Evolutionary conservation across 2,888 invertebrate genomes (phyloP), one percentile per base, ranked within the genome.

Genomic region (Zhuqinia jingwanae): DNA sequence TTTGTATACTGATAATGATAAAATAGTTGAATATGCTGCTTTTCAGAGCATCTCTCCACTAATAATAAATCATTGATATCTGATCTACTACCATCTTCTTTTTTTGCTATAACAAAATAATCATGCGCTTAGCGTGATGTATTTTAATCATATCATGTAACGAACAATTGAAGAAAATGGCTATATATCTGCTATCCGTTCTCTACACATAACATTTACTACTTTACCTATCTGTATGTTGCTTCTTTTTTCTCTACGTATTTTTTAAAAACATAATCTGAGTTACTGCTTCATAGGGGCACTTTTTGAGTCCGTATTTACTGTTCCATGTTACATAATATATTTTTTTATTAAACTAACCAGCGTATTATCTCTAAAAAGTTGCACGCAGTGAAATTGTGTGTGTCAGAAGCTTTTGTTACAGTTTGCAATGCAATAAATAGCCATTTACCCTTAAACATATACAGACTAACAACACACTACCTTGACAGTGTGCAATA

Each of bases 231-330:
- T 36, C 8, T 36, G 36, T 8, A 36, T 36, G n/a, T n/a, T n/a
- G n/a, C n/a, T n/a, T 36, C 8, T 8, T 36, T 8, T 36, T 8
- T 36, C 36, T 36, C 36, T 36, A 36, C 8, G 5, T 36, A 53
- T 53, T 53, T 53, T 36, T 6, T 47, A 47, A 47, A 3, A 65
- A 42, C 65, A 65, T 70, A 47, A 47, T 47, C n/a, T n/a, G 70
- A 45, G 45, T 5, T 13, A 20, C 45, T 70, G 68, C 68, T 42
- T 68, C 42, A 65, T 42, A 58, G 68, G 68, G 68, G 68, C 68
- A 68, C 68, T 68, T 45, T 70, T 70, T 70, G 45, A 70, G 70
- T 70, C 47, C 70, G 70, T 45, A 45, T 68, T 70, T 47, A 45
- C 70, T 47, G 70, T 47, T 45, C 45, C 70, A 20, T 65, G 3